These are phyloP conservation scores for Donacobius atricapilla DNA, from an alignment of 2,113 vertebrate genomes.

Conservation along the genomic window DNA sequence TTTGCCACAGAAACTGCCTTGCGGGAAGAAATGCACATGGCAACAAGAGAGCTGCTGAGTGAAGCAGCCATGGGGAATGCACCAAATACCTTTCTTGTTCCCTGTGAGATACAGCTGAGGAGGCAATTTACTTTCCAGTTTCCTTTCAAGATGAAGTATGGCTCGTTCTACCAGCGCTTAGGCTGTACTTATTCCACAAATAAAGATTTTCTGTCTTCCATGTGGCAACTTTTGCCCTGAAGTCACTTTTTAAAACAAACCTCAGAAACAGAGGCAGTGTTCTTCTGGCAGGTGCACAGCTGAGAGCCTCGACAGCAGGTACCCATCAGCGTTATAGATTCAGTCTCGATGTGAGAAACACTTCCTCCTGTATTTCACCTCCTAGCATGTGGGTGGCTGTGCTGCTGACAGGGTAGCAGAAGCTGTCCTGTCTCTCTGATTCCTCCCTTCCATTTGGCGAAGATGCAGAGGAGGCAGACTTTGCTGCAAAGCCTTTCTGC, in stretches of 20 bases:
- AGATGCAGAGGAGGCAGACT: background rate
- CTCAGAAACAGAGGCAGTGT: background rate
- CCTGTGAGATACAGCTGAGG: background rate
- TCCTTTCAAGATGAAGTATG: background rate
- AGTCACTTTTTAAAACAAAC: background rate
- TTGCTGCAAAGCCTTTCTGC: background rate
- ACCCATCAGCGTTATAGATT: background rate
- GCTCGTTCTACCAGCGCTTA: background rate
- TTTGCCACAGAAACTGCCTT: background rate
- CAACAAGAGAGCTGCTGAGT: background rate
- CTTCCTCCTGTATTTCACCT: background rate
- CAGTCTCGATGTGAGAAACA: background rate
- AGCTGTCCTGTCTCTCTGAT: background rate
- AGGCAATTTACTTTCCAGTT: background rate
- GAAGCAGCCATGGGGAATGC: background rate
- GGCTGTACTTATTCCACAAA: background rate
- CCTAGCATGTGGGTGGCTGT: rapidly evolving
- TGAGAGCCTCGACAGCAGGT: background rate
- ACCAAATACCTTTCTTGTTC: background rate
- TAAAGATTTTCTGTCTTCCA: conserved; percentile 3
- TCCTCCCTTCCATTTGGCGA: background rate
- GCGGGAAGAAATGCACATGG: background rate
- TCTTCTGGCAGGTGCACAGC: background rate
- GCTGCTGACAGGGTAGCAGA: background rate
- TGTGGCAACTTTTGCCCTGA: background rate